These are phyloP conservation scores for Cyphomyrus discorhynchus DNA, from an alignment of 2,113 vertebrate genomes.

Conservation along the genomic window DNA sequence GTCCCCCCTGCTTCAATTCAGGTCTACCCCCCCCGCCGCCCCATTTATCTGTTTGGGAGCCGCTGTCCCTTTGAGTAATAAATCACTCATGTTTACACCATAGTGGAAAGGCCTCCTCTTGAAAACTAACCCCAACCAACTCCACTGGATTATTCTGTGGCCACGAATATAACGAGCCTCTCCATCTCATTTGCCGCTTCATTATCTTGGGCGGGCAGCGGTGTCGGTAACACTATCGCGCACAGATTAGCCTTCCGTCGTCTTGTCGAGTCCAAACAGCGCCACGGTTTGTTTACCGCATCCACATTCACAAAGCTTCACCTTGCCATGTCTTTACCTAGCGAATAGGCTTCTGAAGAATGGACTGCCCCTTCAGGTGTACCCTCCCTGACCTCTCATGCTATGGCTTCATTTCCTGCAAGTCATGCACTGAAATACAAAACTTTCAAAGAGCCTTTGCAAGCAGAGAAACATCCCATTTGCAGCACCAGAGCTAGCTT, in stretches of 20 bases:
- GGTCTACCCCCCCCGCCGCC: not conserved
- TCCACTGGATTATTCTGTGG: not conserved
- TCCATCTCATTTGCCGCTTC: conserved; percentile 9
- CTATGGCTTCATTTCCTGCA: not conserved
- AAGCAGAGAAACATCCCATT: not conserved
- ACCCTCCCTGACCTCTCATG: not conserved
- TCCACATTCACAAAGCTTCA: not conserved
- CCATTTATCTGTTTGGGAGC: not conserved
- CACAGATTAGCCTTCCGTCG: not conserved
- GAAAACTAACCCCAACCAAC: conserved; percentile 1
- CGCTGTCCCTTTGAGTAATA: conserved; percentile 17
- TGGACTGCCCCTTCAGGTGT: not conserved
- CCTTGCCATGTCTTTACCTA: not conserved
- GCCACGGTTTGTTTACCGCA: not conserved
- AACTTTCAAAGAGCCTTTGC: not conserved
- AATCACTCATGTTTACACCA: conserved; percentile 3
- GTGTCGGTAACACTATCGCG: not conserved
- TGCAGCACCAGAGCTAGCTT: not conserved
- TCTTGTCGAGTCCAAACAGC: conserved; percentile 4
- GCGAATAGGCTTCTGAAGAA: not conserved
- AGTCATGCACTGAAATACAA: not conserved
- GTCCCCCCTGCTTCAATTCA: not conserved
- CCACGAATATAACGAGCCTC: not conserved
- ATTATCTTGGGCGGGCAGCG: not conserved
- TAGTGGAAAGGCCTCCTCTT: not conserved